Percentiles rank a stretch among this genome's conserved stretches.
Conservation (phyloP, 2,888 invertebrate genomes). For the Callyntrura guangdongensis region DNA sequence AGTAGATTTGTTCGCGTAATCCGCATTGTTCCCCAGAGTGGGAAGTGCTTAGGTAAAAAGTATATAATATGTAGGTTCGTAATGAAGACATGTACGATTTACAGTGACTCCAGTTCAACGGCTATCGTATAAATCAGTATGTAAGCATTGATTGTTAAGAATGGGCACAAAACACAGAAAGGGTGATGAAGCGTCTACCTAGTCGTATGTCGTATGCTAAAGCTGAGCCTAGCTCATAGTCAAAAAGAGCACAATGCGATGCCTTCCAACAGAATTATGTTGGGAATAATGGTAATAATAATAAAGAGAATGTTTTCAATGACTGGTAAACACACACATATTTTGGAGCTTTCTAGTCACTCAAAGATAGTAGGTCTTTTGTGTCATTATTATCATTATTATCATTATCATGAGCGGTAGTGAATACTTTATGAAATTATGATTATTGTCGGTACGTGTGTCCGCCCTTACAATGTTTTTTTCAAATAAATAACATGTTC, state of each 20-base stretch:
- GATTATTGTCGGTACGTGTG: too few relatives aligned
- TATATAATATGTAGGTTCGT: background rate
- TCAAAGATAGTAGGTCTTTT: slow-evolving; percentile 31
- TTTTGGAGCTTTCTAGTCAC: background rate
- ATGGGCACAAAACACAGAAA: background rate
- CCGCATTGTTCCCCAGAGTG: background rate
- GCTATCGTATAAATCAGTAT: background rate
- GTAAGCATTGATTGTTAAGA: background rate
- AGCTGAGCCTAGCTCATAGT: background rate
- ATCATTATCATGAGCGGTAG: background rate
- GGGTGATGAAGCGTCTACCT: too few relatives aligned
- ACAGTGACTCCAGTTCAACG: background rate
- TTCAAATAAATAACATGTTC: too few relatives aligned
- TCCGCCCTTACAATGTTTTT: too few relatives aligned
- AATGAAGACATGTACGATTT: background rate
- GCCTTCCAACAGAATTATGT: background rate
- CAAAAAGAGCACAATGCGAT: background rate
- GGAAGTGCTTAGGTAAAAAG: background rate
- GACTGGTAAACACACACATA: background rate
- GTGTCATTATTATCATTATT: slow-evolving; percentile 4
- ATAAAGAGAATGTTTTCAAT: background rate
- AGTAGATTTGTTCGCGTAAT: background rate
- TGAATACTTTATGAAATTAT: too few relatives aligned
- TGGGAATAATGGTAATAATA: background rate
- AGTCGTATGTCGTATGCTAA: too few relatives aligned